Conservation (phyloP, 2,888 invertebrate genomes). For the Tolmerus cingulatus region DNA sequence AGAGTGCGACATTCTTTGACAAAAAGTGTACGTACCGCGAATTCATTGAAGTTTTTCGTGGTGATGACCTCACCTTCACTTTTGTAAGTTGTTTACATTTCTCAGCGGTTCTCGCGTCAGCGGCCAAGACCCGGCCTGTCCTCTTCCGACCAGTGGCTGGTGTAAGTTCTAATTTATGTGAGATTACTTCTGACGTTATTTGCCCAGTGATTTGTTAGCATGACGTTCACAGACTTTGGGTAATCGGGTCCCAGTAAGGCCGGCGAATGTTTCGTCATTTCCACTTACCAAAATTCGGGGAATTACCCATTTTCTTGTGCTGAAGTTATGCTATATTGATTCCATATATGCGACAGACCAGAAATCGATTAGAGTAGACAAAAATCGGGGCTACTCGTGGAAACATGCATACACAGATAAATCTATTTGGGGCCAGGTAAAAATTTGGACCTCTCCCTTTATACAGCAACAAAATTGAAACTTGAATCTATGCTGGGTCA, state of each 20-base stretch:
- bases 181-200: background rate
- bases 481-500: too few species aligned
- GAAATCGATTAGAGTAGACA: background rate
- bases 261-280: background rate
- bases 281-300: background rate
- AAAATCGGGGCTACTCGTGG: background rate
- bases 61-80: slow-evolving; percentile 50
- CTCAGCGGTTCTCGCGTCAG: slow-evolving; percentile 6
- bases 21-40: slow-evolving; percentile 43
- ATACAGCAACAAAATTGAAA: too few species aligned
- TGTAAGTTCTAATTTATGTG: background rate
- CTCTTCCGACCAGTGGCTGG: background rate
- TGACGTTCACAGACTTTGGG: background rate
- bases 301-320: background rate
- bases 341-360: background rate
- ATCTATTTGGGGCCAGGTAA: too few species aligned
- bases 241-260: background rate
- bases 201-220: background rate
- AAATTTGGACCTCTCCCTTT: too few species aligned
- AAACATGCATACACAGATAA: background rate
- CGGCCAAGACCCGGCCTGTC: background rate
- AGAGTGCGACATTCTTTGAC: slow-evolving; percentile 41
- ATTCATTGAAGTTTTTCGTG: slow-evolving; percentile 46
- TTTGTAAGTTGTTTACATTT: slow-evolving; percentile 42
- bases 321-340: background rate